Base-by-base conservation (phyloP, 2,113 vertebrate species). In the Boulengeromyrus knoepffleri region DNA sequence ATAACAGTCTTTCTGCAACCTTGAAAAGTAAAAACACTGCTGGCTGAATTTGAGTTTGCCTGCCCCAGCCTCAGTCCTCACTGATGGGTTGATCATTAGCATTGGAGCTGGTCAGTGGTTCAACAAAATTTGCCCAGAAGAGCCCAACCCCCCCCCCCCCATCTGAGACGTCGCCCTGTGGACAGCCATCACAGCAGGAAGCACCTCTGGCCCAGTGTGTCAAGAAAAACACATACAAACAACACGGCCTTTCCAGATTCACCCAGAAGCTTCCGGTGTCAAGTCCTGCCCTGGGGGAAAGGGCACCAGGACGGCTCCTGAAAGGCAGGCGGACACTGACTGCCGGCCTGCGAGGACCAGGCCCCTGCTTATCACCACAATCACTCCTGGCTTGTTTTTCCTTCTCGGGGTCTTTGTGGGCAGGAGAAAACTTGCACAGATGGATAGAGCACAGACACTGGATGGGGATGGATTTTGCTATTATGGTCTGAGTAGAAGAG, bases 171-270 rank as follows among this genome's bases (percentile, higher is more conserved):
- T 21, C 12, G 47, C 21, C 85, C 46, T 50, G 84, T 21, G 84
- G 46, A 87, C 46, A 87, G 47, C n/a, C n/a, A 13, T 36, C 85
- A 15, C 0, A 21, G 47, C 85, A 36, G 47, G 85, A 87, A 87
- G 31, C 85, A 36, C 3, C 31, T 52, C 10, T 10, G 47, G n/a
- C 47, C 47, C 50, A 17, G 15, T 17, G 27, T 56, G 47, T 52
- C 19, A 52, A 56, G 49, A 56, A 87, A 87, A 56, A 87, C 85
- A 87, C 27, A 87, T 27, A 36, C 31, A 27, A 87, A 87, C 85
- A 87, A 56, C 49, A 53, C n/a, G 0, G n/a, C 50, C 85, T 27
- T 39, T 87, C 49, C 7, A 39, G 27, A 56, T 8, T 56, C n/a
- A 21, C 85, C 19, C 17, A 10, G 31, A 53, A 87, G 47, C 45